Base-by-base conservation (phyloP, 2,888 invertebrate species). In the Macroteleia sp. region DNA sequence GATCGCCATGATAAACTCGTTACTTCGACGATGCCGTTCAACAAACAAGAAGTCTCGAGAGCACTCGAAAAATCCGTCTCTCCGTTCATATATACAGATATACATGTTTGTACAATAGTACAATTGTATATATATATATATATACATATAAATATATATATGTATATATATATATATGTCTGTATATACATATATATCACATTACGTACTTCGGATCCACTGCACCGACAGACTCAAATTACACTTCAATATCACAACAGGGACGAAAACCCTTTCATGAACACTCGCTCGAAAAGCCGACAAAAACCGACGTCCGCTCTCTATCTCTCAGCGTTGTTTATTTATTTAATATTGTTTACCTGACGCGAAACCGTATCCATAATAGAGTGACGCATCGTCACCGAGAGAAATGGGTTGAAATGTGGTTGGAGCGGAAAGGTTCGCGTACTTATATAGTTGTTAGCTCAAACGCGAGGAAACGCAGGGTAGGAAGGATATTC, bases 391-490 rank as follows among this genome's bases (percentile, higher is more conserved):
- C 77, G 75, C 80, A 79, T 79, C 73, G 64, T 75, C 73, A 71
- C 71, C 42, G 59, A 75, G 81, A 66, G 77, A 81, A 83, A 85
- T 84, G 79, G 82, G 73, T 81, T 84, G 83, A 83, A 88, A 85
- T 86, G 84, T 84, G 83, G 78, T 81, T 83, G 83, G 81, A 81
- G 81, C 83, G 80, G 79, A 73, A 81, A 70, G 77, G 75, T 79
- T 82, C 73, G 76, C 77, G 70, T 73, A 82, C 85, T 88, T 88
- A 87, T 88, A 88, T 87, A 86, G 81, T 78, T 82, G 80, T 78
- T 76, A 54, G 74, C 76, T 69, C 74, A 74, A 62, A 59, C 57
- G 69, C 17, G 30, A 74, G 74, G 59, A 69, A 59, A 48, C 70
- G 52, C 64, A 70, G 70, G 76, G 61, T 61, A 71, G 71, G 66